These are phyloP conservation scores for Acrobasis repandana DNA, from an alignment of 2,888 invertebrate species.

Conservation along the genomic window DNA sequence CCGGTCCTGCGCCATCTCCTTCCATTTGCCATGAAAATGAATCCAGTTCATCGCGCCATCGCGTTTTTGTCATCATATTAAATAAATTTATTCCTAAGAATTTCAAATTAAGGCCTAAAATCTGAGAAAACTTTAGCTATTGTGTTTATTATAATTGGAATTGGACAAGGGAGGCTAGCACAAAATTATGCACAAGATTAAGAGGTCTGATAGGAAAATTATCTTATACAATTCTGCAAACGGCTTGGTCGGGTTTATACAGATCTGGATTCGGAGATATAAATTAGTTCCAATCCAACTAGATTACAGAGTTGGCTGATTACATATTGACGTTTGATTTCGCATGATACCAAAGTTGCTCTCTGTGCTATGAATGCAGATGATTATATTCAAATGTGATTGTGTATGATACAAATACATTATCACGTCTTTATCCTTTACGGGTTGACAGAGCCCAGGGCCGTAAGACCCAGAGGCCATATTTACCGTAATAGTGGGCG, in stretches of 20 bases:
- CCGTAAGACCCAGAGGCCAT: no score
- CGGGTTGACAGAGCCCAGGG: no score
- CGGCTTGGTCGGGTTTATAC: constrained; percentile 2
- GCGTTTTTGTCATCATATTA: no score
- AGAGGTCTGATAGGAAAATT: constrained; percentile 6
- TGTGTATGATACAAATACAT: no score
- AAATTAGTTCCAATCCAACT: constrained; percentile 4
- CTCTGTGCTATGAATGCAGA: neutral
- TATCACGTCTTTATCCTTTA: no score
- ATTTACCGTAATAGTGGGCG: no score
- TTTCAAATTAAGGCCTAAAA: neutral
- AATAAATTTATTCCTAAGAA: neutral
- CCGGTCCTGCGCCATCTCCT: no score
- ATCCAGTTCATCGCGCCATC: no score
- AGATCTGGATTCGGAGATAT: constrained; percentile 5
- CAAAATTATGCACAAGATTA: constrained; percentile 14
- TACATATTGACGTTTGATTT: constrained; percentile 4
- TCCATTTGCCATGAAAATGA: no score
- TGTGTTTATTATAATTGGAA: constrained; percentile 14
- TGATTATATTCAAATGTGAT: neutral
- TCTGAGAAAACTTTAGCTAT: neutral
- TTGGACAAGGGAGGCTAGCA: constrained; percentile 1
- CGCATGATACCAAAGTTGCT: neutral
- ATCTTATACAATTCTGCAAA: constrained; percentile 17
- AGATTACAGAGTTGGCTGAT: neutral